phyloP scores from a whole-genome alignment of 1,140 invertebrate species.

The Pseudomyrmex cubaensis region DNA sequence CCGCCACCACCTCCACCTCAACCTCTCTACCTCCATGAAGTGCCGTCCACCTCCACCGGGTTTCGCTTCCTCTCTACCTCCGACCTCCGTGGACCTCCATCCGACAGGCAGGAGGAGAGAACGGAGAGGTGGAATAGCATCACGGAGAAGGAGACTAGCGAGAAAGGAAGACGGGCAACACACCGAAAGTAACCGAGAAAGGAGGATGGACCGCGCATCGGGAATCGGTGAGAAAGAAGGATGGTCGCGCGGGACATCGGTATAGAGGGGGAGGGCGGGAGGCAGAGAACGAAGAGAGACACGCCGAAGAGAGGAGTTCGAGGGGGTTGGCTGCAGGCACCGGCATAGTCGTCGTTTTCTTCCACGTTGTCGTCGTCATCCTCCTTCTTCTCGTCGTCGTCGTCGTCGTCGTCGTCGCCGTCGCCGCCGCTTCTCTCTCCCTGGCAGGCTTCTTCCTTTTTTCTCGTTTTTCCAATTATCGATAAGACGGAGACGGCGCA shows the following conservation, averaged over 20 bases:
- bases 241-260: constrained; percentile 39
- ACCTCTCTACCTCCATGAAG: constrained; percentile 55
- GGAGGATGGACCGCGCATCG: constrained; percentile 54
- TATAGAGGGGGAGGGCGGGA: constrained; percentile 35
- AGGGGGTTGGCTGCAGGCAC: constrained; percentile 56
- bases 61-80: constrained; percentile 61
- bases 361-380: constrained; percentile 37
- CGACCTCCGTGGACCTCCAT: constrained; percentile 71
- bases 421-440: constrained; percentile 24
- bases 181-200: constrained; percentile 53
- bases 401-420: background rate
- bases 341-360: constrained; percentile 61
- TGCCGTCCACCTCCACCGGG: constrained; percentile 60
- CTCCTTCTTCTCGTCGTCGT: constrained; percentile 27
- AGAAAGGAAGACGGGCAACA: constrained; percentile 50
- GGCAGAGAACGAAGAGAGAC: constrained; percentile 44
- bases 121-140: constrained; percentile 68
- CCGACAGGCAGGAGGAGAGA: constrained; percentile 50
- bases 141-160: constrained; percentile 53
- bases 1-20: constrained; percentile 62
- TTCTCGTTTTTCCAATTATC: constrained; percentile 81
- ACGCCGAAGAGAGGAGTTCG: constrained; percentile 51
- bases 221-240: constrained; percentile 64
- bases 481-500: constrained; percentile 81
- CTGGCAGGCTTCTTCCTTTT: constrained; percentile 47